A percentile compares a stretch with the other conserved stretches of the same genome.
Evolutionary conservation across 1,140 invertebrate genomes (phyloP).

Genomic region (Eurosta solidaginis): DNA sequence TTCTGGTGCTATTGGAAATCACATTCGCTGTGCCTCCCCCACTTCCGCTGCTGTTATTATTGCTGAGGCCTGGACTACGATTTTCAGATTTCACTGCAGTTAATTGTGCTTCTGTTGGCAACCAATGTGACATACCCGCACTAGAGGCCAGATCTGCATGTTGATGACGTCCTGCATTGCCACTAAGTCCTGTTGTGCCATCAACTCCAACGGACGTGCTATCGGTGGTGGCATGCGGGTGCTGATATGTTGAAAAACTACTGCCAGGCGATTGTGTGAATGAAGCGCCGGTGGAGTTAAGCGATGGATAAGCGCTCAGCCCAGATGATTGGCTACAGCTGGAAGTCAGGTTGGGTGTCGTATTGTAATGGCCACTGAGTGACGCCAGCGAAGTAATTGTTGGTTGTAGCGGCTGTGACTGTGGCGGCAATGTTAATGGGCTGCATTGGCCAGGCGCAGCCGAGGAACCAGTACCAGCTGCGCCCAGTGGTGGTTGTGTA

Average conservation of each 20-base stretch:
- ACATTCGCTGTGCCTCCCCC: conserved; percentile 27
- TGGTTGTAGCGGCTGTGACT: conserved; percentile 53
- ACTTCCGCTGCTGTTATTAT: neutral
- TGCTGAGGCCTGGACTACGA: conserved; percentile 46
- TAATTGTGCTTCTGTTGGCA: conserved; percentile 41
- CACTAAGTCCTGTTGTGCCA: conserved; percentile 19
- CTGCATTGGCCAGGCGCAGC: conserved; percentile 38
- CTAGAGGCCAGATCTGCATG: conserved; percentile 1
- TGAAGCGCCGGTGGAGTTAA: neutral
- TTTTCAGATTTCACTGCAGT: conserved; percentile 56
- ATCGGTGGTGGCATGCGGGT: conserved; percentile 28
- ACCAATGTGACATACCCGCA: conserved; percentile 43
- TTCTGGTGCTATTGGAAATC: conserved; percentile 38
- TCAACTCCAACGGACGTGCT: neutral
- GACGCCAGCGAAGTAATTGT: conserved; percentile 49
- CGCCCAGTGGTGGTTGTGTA: neutral
- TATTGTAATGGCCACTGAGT: conserved; percentile 43
- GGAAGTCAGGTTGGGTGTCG: conserved; percentile 21
- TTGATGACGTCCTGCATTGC: neutral
- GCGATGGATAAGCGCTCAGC: neutral
- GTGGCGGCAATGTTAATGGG: conserved; percentile 49
- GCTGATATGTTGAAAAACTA: conserved; percentile 58
- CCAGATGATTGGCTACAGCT: conserved; percentile 31
- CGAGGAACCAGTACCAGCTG: neutral
- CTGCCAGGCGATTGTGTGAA: conserved; percentile 38